These are phyloP conservation scores for Colostygia pectinataria DNA, from an alignment of 2,888 invertebrate genomes.

Conservation along the genomic window DNA sequence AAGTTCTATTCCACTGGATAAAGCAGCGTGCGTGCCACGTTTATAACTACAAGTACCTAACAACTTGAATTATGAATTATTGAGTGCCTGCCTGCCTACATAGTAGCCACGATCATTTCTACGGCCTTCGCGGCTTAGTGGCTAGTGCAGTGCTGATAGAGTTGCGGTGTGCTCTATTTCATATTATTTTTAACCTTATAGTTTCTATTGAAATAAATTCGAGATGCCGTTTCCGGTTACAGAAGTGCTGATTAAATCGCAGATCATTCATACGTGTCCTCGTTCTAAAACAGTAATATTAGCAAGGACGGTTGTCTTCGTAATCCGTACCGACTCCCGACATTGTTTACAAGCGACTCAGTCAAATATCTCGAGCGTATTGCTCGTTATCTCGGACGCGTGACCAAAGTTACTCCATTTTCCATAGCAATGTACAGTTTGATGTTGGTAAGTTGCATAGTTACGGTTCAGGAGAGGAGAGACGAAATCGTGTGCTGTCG, in stretches of 20 bases:
- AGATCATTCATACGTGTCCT: constrained; percentile 42
- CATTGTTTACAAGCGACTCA: constrained; percentile 41
- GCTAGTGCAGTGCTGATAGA: constrained; percentile 39
- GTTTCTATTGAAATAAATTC: constrained; percentile 54
- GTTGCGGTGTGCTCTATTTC: constrained; percentile 43
- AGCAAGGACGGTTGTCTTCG: constrained; percentile 45
- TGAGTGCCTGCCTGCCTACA: constrained; percentile 38
- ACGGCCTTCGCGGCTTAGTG: constrained; percentile 44
- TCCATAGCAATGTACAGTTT: constrained; percentile 39
- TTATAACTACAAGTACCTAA: constrained; percentile 29
- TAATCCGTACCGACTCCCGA: constrained; percentile 40
- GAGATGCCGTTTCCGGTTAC: constrained; percentile 52
- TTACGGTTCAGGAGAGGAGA: constrained; percentile 42
- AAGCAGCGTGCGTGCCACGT: constrained; percentile 21
- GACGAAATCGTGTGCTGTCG: constrained; percentile 43
- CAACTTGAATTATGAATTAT: constrained; percentile 44
- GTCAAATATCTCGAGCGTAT: constrained; percentile 43
- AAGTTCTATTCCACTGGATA: constrained; percentile 10
- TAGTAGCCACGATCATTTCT: constrained; percentile 45
- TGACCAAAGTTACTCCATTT: constrained; percentile 34
- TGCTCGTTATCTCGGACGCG: constrained; percentile 40
- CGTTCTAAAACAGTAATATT: constrained; percentile 55
- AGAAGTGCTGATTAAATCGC: constrained; percentile 48
- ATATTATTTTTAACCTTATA: constrained; percentile 53
- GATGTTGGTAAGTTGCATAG: constrained; percentile 39